Conservation (phyloP, 1,140 invertebrate species). For the Pentalonia nigronervosa region DNA sequence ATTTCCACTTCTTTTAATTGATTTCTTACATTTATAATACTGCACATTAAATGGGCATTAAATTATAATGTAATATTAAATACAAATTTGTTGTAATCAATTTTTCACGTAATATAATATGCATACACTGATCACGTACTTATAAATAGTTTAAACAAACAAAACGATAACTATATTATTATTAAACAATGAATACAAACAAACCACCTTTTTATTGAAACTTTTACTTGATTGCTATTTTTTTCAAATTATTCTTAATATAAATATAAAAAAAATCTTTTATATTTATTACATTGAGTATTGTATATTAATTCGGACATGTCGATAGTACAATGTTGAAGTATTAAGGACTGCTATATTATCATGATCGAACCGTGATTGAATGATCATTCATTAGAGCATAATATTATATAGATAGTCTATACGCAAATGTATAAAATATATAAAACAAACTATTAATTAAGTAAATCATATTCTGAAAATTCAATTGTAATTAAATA, state of each 20-base stretch:
- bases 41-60: neutral
- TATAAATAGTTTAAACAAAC: neutral
- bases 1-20: neutral
- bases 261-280: neutral
- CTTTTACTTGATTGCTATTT: neutral
- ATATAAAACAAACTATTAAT: neutral
- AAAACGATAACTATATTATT: neutral
- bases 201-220: neutral
- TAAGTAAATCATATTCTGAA: neutral
- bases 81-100: neutral
- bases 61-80: neutral
- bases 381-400: no score
- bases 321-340: neutral
- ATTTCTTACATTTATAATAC: neutral
- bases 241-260: neutral
- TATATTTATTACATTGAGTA: neutral
- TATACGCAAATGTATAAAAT: neutral
- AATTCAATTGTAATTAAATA: neutral
- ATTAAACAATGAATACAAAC: neutral
- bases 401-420: no score
- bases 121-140: neutral
- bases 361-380: neutral
- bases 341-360: neutral
- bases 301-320: neutral
- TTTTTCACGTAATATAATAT: neutral